phyloP scores from a whole-genome alignment of 2,888 invertebrate genomes.

The Meandrusa payeni region DNA sequence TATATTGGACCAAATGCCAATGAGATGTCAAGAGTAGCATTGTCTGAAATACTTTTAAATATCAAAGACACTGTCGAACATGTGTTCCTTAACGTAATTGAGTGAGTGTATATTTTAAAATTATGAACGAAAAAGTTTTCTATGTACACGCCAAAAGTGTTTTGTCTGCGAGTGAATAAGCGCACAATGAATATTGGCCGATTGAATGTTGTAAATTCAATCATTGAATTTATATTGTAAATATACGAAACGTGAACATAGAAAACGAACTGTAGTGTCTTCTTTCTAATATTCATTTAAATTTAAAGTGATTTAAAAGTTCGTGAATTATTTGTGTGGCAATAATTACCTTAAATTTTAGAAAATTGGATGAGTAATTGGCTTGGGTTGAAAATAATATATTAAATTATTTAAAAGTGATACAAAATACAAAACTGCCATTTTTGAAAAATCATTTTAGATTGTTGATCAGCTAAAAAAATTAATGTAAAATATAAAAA shows the following conservation, averaged over 20 bases:
- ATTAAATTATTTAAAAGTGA: slow-evolving; percentile 68
- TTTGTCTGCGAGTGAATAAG: slow-evolving; percentile 18
- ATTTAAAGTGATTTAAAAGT: slow-evolving; percentile 36
- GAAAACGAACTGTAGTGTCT: slow-evolving; percentile 18
- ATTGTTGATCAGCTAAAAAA: slow-evolving; percentile 38
- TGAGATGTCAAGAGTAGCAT: slow-evolving; percentile 46
- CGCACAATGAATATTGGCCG: slow-evolving; percentile 40
- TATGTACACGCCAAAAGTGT: slow-evolving; percentile 14
- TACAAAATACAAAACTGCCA: slow-evolving; percentile 72
- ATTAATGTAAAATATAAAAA: slow-evolving; percentile 25
- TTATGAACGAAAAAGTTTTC: slow-evolving; percentile 9
- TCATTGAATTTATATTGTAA: slow-evolving; percentile 33
- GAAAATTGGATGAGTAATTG: slow-evolving; percentile 37
- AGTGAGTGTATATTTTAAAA: slow-evolving; percentile 18
- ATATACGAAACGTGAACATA: slow-evolving; percentile 33
- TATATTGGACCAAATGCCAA: slow-evolving; percentile 73
- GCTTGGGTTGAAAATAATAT: too few relatives aligned
- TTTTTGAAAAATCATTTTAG: slow-evolving; percentile 58
- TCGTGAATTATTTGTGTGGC: slow-evolving; percentile 46
- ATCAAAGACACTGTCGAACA: slow-evolving; percentile 21
- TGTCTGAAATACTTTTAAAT: slow-evolving; percentile 19
- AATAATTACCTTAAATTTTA: slow-evolving; percentile 54
- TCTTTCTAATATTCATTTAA: slow-evolving; percentile 39
- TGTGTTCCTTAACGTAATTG: slow-evolving; percentile 24
- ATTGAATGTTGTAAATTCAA: slow-evolving; percentile 45